These are phyloP conservation scores for Myanophis thanlyinensis DNA, from an alignment of 2,113 vertebrate genomes.

Conservation along the genomic window DNA sequence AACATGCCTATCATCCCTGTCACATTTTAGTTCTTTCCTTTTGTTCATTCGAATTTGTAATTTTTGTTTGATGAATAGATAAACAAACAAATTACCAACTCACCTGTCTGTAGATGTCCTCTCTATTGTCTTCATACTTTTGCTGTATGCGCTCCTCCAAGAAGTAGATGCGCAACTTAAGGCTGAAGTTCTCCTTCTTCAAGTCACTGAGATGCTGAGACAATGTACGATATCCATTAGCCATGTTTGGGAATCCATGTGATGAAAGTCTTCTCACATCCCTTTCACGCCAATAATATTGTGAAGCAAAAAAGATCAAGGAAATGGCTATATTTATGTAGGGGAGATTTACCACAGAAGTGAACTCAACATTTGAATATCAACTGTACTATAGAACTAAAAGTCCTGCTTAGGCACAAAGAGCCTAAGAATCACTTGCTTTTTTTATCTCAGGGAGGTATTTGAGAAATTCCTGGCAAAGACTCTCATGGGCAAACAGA, in stretches of 20 bases:
- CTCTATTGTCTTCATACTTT: slow-evolving; percentile 84
- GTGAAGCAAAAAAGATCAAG: slow-evolving; percentile 33
- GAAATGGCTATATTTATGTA: not conserved
- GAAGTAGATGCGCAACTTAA: slow-evolving; percentile 97
- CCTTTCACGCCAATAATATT: slow-evolving; percentile 66
- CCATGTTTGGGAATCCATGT: slow-evolving; percentile 76
- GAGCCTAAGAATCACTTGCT: slow-evolving; percentile 55
- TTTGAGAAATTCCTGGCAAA: slow-evolving; percentile 82
- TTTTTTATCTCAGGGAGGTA: slow-evolving; percentile 82
- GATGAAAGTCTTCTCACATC: slow-evolving; percentile 68
- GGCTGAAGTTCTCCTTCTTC: slow-evolving; percentile 99
- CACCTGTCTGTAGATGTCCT: slow-evolving; percentile 87
- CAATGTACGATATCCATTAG: slow-evolving; percentile 93
- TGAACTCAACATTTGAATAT: not conserved
- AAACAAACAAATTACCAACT: slow-evolving; percentile 48
- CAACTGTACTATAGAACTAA: slow-evolving; percentile 28
- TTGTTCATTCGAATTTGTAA: not conserved
- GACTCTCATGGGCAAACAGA: slow-evolving; percentile 62
- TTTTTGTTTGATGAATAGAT: not conserved
- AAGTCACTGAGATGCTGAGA: slow-evolving; percentile 98
- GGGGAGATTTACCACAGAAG: slow-evolving; percentile 13
- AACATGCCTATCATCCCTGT: not conserved
- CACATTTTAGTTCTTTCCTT: not conserved
- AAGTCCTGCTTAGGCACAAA: slow-evolving; percentile 30
- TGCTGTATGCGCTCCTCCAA: slow-evolving; percentile 94